Percentiles rank a stretch among this genome's conserved stretches.
Conservation (phyloP, 1,140 invertebrate species). For the Brevipalpus yothersi region DNA sequence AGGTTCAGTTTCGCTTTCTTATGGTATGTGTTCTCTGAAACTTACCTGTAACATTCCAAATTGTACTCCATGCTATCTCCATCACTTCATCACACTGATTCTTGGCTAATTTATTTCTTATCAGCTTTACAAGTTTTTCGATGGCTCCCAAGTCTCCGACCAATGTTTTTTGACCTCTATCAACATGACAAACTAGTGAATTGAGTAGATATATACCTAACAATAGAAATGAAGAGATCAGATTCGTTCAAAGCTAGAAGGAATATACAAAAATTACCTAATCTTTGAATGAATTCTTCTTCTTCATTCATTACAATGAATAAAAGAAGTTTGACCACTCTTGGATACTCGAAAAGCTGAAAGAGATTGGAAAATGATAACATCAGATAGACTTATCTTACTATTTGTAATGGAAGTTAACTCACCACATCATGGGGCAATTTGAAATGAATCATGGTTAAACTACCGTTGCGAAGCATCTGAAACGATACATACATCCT, state of each 20-base stretch:
- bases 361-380: slow-evolving; percentile 15
- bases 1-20: neutral
- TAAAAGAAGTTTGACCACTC: slow-evolving; percentile 57
- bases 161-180: slow-evolving; percentile 64
- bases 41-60: slow-evolving; percentile 66
- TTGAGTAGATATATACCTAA: slow-evolving; percentile 72
- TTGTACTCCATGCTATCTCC: slow-evolving; percentile 89
- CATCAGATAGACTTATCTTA: no score
- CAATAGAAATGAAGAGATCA: neutral
- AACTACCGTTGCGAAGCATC: slow-evolving; percentile 84
- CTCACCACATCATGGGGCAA: slow-evolving; percentile 80
- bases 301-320: slow-evolving; percentile 43
- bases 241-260: neutral
- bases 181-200: slow-evolving; percentile 82
- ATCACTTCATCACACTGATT: slow-evolving; percentile 73
- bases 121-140: slow-evolving; percentile 61
- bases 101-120: slow-evolving; percentile 41
- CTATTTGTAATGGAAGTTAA: slow-evolving; percentile 9
- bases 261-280: slow-evolving; percentile 18
- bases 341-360: slow-evolving; percentile 68
- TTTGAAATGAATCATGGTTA: slow-evolving; percentile 78
- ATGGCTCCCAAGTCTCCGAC: slow-evolving; percentile 72
- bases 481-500: slow-evolving; percentile 9
- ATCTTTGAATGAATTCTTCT: slow-evolving; percentile 74
- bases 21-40: neutral